These are phyloP conservation scores for Dryobota labecula DNA, from an alignment of 2,888 invertebrate species.

Conservation along the genomic window DNA sequence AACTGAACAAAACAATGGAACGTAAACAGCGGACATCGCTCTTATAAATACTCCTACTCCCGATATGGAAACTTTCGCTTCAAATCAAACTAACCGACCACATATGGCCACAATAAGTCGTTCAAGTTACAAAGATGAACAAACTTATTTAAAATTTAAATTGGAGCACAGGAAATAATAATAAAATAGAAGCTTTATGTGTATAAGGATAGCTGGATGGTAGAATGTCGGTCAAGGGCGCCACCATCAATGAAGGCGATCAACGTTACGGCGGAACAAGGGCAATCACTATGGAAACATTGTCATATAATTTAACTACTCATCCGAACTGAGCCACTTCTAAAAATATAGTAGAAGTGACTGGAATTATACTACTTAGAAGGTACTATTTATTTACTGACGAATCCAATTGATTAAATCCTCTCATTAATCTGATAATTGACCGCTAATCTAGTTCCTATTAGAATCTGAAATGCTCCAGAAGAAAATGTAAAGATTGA, in stretches of 20 bases:
- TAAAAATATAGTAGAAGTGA: constrained; percentile 9
- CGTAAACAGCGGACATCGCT: constrained; percentile 28
- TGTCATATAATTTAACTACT: constrained; percentile 52
- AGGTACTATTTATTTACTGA: not conserved
- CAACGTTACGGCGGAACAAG: constrained; percentile 57
- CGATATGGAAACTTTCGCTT: constrained; percentile 10
- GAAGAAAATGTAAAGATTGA: not conserved
- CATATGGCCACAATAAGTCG: constrained; percentile 19
- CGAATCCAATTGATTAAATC: not conserved
- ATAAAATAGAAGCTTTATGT: constrained; percentile 49
- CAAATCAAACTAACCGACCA: constrained; percentile 17
- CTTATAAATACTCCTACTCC: constrained; percentile 5
- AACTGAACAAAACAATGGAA: constrained; percentile 32
- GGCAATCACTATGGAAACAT: constrained; percentile 50
- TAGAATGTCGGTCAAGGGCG: constrained; percentile 63
- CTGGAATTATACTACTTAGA: too few relatives aligned
- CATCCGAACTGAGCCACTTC: constrained; percentile 35
- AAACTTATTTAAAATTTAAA: constrained; percentile 53
- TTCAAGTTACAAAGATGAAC: constrained; percentile 41
- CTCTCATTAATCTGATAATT: not conserved
- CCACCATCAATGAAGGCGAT: constrained; percentile 57
- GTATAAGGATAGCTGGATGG: constrained; percentile 54
- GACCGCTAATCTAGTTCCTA: not conserved
- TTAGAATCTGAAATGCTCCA: not conserved
- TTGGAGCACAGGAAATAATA: constrained; percentile 42